Conservation (phyloP, 2,113 vertebrate species). For the Eurystomus gularis region DNA sequence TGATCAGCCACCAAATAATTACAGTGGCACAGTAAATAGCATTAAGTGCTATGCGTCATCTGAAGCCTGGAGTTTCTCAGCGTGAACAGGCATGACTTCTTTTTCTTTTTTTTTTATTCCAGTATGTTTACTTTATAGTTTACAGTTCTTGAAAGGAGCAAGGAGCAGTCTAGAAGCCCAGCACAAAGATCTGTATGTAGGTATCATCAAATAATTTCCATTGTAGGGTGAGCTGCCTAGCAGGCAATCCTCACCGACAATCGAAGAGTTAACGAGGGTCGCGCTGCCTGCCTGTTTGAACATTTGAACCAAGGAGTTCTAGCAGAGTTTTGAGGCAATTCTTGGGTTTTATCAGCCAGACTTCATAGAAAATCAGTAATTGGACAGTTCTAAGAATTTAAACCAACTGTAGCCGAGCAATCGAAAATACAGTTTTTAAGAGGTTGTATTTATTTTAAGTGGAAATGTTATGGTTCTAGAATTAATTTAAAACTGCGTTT, state of each 20-base stretch:
- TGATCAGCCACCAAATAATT: slow-evolving; percentile 45
- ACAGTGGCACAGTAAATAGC: background rate
- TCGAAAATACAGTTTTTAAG: background rate
- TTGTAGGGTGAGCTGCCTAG: background rate
- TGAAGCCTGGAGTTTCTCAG: slow-evolving; percentile 33
- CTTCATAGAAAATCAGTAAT: slow-evolving; percentile 14
- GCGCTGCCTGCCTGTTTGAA: background rate
- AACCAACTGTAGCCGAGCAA: background rate
- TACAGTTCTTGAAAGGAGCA: slow-evolving; percentile 44
- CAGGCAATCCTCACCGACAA: background rate
- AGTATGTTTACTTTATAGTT: slow-evolving; percentile 17
- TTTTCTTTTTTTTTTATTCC: background rate
- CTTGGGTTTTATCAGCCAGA: background rate
- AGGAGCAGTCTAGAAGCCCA: slow-evolving; percentile 12
- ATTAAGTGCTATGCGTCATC: background rate
- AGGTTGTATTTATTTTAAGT: slow-evolving; percentile 5
- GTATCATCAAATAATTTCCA: slow-evolving; percentile 8
- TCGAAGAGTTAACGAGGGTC: background rate
- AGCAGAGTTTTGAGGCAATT: background rate
- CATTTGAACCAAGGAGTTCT: background rate
- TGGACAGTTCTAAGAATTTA: slow-evolving; percentile 6
- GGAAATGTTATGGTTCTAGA: slow-evolving; percentile 43
- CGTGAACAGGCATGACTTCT: background rate
- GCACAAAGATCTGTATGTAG: background rate
- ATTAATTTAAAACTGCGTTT: slow-evolving; percentile 20